Base-by-base conservation (phyloP, 2,797 vertebrate species). In the Orestias chungarensis region DNA sequence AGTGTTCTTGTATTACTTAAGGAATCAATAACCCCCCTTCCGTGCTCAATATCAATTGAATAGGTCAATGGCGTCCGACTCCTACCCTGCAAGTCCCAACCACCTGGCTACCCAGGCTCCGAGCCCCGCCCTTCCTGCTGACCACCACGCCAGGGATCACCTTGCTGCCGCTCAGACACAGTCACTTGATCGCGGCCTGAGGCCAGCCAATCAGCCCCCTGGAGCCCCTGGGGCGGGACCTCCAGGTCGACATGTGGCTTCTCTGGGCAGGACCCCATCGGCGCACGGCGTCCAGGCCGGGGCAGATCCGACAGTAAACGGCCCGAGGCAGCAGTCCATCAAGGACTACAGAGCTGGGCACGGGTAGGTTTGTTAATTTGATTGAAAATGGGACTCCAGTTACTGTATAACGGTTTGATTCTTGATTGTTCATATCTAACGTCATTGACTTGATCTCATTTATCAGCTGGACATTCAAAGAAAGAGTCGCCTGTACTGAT, bases 31-130 rank as follows among this genome's bases (percentile, higher is more conserved):
- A 1, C 23, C 10, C 4, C 1, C 4, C 35, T 18, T 18, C 11
- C 14, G 1, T 25, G 17, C 55, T 61, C 29, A 61, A 25, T 18
- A 52, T 52, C 44, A 15, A 3, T 46, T 55, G 59, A 29, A 64
- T 81, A 97, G 96, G 89, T 97, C 96, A 7, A 94, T 96, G 47
- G 94, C 94, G 0, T 97, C 95, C 0, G 96, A 96, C 84, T 97
- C 96, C 0, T 96, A 96, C 91, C 96, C 95, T 0, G 95, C 96
- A 17, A 97, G 96, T 80, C 96, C 96, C 84, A 96, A 93, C 91
- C 96, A 97, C 84, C 94, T 95, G 0, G 88, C 92, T 0, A 92
- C 94, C 82, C 96, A 95, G 90, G 89, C 95, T n/a, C 82, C 94
- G 62, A 82, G 86, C n/a, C 74, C 93, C 0, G 76, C 86, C 43